Conservation (phyloP, 64 coral and sea anemone species). For the Porites lutea region DNA sequence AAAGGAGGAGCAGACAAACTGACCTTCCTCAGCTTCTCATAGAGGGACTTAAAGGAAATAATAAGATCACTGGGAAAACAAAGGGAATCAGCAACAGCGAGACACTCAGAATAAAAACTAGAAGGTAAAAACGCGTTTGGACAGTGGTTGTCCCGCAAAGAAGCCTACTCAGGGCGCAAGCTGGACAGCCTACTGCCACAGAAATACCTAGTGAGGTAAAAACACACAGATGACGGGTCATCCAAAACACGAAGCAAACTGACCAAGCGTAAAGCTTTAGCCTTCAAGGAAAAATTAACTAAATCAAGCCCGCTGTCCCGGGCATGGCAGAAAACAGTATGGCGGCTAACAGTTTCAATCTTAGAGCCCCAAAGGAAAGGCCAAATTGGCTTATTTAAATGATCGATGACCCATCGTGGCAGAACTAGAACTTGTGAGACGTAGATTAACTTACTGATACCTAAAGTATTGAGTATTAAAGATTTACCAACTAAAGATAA, state of each 20-base stretch:
- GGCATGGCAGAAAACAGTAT: neutral
- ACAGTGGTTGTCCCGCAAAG: too few species aligned
- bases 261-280: neutral
- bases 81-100: neutral
- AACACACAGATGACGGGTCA: too few species aligned
- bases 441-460: neutral
- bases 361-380: neutral
- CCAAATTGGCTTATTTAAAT: neutral
- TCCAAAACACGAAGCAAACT: too few species aligned
- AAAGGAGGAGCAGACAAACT: neutral
- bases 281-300: neutral
- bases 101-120: neutral
- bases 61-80: neutral
- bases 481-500: neutral
- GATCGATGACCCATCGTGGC: neutral
- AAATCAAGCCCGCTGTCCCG: neutral
- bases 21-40: neutral
- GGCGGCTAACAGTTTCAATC: neutral
- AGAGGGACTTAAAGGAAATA: neutral
- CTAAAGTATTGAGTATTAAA: neutral
- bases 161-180: too few species aligned
- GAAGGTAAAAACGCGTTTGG: neutral
- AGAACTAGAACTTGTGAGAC: neutral
- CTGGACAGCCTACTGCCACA: too few species aligned
- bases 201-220: too few species aligned